A percentile compares a stretch with the other conserved stretches of the same genome.
These are phyloP conservation scores for Takifugu bimaculatus DNA, from an alignment of 2,113 vertebrate species.

Conservation along the genomic window DNA sequence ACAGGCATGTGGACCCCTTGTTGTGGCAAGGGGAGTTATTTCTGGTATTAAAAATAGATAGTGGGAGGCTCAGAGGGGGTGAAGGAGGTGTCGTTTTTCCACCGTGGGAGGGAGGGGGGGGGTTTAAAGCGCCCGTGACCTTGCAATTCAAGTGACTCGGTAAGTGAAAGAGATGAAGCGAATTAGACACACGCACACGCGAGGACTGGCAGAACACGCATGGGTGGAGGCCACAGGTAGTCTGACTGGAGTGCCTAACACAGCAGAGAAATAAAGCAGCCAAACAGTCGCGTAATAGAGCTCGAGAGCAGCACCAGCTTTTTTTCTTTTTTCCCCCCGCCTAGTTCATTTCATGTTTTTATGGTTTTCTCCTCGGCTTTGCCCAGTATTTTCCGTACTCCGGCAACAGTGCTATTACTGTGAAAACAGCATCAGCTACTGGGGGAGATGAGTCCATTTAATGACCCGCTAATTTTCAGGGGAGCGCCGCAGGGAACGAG, in stretches of 20 bases:
- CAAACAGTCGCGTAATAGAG: no score
- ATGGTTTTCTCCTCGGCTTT: slow-evolving; percentile 27
- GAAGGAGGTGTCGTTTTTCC: slow-evolving; percentile 56
- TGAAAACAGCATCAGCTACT: slow-evolving; percentile 55
- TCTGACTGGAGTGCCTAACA: slow-evolving; percentile 56
- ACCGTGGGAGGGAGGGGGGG: slow-evolving; percentile 26
- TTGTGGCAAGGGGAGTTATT: slow-evolving; percentile 65
- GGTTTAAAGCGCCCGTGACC: slow-evolving; percentile 59
- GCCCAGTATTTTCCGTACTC: neutral
- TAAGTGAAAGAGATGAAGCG: slow-evolving; percentile 47
- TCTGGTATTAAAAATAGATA: slow-evolving; percentile 75
- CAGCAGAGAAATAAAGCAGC: slow-evolving; percentile 33
- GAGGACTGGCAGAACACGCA: slow-evolving; percentile 22
- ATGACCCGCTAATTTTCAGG: slow-evolving; percentile 65
- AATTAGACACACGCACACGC: slow-evolving; percentile 26
- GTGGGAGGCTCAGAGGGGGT: slow-evolving; percentile 58
- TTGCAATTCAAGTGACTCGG: slow-evolving; percentile 57
- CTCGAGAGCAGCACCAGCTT: no score
- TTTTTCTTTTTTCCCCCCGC: no score
- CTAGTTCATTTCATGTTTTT: slow-evolving; percentile 2
- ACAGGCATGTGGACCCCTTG: slow-evolving; percentile 69
- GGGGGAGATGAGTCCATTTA: slow-evolving; percentile 54
- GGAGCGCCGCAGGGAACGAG: slow-evolving; percentile 62
- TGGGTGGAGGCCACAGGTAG: slow-evolving; percentile 29
- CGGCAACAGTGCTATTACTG: slow-evolving; percentile 65